These are phyloP conservation scores for Malthinus seriepunctatus DNA, from an alignment of 2,888 invertebrate species.

Conservation along the genomic window DNA sequence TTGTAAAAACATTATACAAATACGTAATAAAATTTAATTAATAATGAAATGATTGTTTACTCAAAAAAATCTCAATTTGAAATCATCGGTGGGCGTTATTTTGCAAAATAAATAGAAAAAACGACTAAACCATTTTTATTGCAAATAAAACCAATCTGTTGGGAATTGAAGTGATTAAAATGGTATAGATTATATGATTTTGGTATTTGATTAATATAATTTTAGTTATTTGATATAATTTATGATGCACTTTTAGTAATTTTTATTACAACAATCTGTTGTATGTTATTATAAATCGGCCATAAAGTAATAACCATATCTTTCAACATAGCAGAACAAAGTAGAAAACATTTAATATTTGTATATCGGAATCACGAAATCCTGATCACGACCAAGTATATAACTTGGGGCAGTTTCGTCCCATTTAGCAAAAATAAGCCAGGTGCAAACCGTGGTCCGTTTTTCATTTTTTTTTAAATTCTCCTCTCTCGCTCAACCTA, in stretches of 20 bases:
- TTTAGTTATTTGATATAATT: too few relatives aligned
- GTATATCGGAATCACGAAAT: slow-evolving; percentile 53
- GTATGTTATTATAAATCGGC: slow-evolving; percentile 37
- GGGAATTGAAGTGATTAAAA: too few relatives aligned
- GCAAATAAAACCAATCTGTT: too few relatives aligned
- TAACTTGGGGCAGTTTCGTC: slow-evolving; percentile 29
- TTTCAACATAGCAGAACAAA: slow-evolving; percentile 49
- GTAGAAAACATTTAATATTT: slow-evolving; percentile 54
- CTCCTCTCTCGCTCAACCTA: not conserved
- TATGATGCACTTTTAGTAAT: not conserved
- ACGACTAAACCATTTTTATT: too few relatives aligned
- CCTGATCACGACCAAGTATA: slow-evolving; percentile 37
- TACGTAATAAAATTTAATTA: too few relatives aligned
- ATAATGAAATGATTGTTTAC: too few relatives aligned
- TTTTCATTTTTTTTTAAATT: slow-evolving; percentile 11
- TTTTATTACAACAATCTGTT: slow-evolving; percentile 8
- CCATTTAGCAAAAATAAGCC: slow-evolving; percentile 23
- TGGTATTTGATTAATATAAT: too few relatives aligned
- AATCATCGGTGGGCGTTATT: too few relatives aligned
- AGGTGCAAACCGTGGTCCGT: slow-evolving; percentile 30
- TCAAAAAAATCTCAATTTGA: too few relatives aligned
- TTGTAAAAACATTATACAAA: too few relatives aligned
- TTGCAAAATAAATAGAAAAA: too few relatives aligned
- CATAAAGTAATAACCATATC: slow-evolving; percentile 53
- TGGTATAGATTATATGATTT: too few relatives aligned